Base-by-base conservation (phyloP, 1,140 invertebrate genomes). In the Marisa cornuarietis region DNA sequence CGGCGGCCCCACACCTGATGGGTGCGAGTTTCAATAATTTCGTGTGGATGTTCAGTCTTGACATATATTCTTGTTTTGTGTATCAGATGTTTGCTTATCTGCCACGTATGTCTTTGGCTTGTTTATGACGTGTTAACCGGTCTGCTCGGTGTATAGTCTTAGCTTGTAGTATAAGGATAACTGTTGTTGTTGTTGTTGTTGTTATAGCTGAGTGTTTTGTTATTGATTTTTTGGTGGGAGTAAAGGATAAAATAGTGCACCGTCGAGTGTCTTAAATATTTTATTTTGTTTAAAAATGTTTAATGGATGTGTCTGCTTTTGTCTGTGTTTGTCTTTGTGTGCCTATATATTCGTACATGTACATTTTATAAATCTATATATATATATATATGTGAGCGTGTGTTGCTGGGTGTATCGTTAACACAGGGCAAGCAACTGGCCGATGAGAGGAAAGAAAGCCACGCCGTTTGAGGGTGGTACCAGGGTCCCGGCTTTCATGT, bases 381-480 rank as follows among this genome's bases (percentile, higher is more conserved):
- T 68, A 42, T 6, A 11, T 31, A 10, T 18, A 3, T 31, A 18
- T 6, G 14, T 14, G 14, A 6, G 65, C 22, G 9, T 22, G 65
- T 24, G 0, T 58, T 11, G 8, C 8, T 54, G 52, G 8, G n/a
- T n/a, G 2, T 42, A 42, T 58, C 2, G 6, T 13, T 24, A 1
- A 68, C 8, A 58, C 54, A 58, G 76, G 0, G 66, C 76, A 31
- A 68, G 63, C 51, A 77, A 77, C 76, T 69, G 63, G 76, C 76
- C 76, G 5, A 49, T 77, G 20, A 52, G 76, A 24, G 76, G 76
- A n/a, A 49, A 16, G 22, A 77, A 77, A 63, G 18, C 58, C 65
- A 77, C 76, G 8, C 5, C 26, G 49, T 77, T 63, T 63, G 76
- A 77, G 49, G 74, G 76, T 13, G 76, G 76, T 8, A 77, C 76